phyloP scores from a whole-genome alignment of 1,140 invertebrate genomes.

The Parapsyche elsis region DNA sequence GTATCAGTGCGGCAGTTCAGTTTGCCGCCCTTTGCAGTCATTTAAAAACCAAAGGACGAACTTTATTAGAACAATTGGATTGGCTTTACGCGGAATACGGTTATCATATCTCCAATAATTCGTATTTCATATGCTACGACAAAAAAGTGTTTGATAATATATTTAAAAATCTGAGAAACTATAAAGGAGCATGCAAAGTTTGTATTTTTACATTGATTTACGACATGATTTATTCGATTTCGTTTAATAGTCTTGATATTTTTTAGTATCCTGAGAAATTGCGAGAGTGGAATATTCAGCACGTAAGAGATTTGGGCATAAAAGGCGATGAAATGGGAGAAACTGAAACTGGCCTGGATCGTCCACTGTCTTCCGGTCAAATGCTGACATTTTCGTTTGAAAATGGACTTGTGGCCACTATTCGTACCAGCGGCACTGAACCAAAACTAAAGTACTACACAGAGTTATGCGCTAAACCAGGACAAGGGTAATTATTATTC shows the following conservation, averaged over 20 bases:
- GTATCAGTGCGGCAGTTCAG: conserved; percentile 86
- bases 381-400: conserved; percentile 98
- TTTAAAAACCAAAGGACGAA: conserved; percentile 74
- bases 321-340: conserved; percentile 41
- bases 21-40: conserved; percentile 83
- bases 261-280: conserved; percentile 83
- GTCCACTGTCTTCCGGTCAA: conserved; percentile 73
- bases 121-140: conserved; percentile 90
- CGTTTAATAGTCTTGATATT: background rate
- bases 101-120: conserved; percentile 85
- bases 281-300: conserved; percentile 60
- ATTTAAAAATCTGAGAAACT: conserved; percentile 87
- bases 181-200: conserved; percentile 73
- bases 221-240: background rate
- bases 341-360: conserved; percentile 62
- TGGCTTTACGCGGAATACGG: conserved; percentile 89
- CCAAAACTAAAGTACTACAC: conserved; percentile 99
- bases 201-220: conserved; percentile 57
- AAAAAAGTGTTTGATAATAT: conserved; percentile 77
- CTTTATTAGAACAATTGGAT: conserved; percentile 80
- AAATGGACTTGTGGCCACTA: conserved; percentile 87
- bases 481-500: conserved; percentile 69
- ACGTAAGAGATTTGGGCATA: conserved; percentile 50
- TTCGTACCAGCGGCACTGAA: conserved; percentile 98
- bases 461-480: conserved; percentile 82